These are phyloP conservation scores for Lophochroa leadbeateri DNA, from an alignment of 2,113 vertebrate species.

Conservation along the genomic window DNA sequence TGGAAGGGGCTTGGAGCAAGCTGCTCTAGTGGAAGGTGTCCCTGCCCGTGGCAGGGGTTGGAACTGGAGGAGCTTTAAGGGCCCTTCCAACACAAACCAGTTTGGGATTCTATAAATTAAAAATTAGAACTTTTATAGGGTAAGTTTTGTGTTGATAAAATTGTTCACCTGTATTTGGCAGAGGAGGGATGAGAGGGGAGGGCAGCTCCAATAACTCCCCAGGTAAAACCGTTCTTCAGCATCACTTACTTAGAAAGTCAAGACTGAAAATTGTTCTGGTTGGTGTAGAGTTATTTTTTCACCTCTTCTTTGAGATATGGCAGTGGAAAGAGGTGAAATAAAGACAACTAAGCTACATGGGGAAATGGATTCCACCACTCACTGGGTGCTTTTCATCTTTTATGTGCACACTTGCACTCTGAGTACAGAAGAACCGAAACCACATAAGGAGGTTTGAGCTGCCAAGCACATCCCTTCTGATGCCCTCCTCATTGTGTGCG, in stretches of 20 bases:
- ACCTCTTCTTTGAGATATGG: background rate
- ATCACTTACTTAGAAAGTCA: background rate
- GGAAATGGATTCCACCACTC: background rate
- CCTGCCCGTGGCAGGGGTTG: background rate
- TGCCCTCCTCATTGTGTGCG: rapidly evolving
- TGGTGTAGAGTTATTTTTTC: background rate
- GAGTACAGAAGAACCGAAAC: rapidly evolving
- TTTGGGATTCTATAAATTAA: background rate
- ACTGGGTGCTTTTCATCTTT: background rate
- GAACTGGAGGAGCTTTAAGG: background rate
- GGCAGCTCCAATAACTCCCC: background rate
- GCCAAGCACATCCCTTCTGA: background rate
- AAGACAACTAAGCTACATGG: background rate
- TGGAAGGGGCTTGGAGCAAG: background rate
- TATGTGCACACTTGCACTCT: background rate
- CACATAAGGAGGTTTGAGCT: background rate
- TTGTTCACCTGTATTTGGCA: background rate
- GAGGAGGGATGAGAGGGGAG: background rate
- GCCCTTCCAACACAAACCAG: background rate
- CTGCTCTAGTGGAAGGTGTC: background rate
- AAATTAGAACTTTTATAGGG: background rate
- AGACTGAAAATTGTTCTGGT: background rate
- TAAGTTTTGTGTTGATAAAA: background rate
- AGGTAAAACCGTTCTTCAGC: background rate
- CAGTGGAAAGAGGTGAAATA: background rate